These are phyloP conservation scores for Anguilla marmorata DNA, from an alignment of 2,797 vertebrate species.

Conservation along the genomic window DNA sequence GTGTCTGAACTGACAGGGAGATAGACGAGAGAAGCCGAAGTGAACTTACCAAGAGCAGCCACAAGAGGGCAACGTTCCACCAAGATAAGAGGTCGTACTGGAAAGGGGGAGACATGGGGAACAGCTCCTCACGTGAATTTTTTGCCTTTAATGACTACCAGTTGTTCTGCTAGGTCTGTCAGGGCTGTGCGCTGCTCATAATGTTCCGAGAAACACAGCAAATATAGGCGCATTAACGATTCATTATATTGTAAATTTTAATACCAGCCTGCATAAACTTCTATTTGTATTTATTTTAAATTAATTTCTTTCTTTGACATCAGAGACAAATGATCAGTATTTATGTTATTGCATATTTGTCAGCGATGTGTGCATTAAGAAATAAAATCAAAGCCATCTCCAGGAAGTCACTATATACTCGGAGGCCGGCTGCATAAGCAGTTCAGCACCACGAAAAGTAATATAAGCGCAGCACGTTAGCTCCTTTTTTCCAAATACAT, in stretches of 20 bases:
- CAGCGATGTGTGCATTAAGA: not conserved
- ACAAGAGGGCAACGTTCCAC: constrained; percentile 76
- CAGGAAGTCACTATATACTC: not conserved
- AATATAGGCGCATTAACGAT: not conserved
- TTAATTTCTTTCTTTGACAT: not conserved
- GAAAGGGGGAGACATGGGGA: not conserved
- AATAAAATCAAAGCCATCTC: not conserved
- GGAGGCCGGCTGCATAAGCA: not conserved
- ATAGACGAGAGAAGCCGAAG: not conserved
- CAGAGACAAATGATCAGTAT: not conserved
- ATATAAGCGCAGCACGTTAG: not conserved
- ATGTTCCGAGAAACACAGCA: not conserved
- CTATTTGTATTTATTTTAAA: not conserved
- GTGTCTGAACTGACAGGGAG: constrained; percentile 26
- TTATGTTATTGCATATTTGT: not conserved
- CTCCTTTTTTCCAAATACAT: not conserved
- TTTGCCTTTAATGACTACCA: not conserved
- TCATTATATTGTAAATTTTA: not conserved
- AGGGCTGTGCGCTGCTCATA: not conserved
- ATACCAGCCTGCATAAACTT: not conserved
- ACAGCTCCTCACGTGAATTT: not conserved
- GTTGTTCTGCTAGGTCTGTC: constrained; percentile 2
- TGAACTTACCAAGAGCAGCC: constrained; percentile 47
- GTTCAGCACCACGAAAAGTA: not conserved
- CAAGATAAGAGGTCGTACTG: constrained; percentile 38